phyloP scores from a whole-genome alignment of 2,888 invertebrate genomes.

The Sceliomorpha sp. region DNA sequence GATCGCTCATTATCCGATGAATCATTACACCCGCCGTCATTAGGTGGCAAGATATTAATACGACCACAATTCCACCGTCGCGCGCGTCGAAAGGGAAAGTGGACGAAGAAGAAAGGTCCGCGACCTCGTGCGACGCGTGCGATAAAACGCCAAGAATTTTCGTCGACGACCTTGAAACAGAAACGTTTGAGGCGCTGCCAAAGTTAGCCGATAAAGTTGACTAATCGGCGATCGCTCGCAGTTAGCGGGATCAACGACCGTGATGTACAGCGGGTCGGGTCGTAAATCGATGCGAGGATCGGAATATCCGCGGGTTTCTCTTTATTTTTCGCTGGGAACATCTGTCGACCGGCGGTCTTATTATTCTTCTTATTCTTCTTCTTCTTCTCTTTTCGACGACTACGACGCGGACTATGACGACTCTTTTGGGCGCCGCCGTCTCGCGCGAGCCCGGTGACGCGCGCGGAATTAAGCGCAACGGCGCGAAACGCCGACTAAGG shows the following conservation, averaged over 20 bases:
- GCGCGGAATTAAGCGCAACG: conserved; percentile 25
- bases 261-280: conserved; percentile 32
- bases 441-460: conserved; percentile 43
- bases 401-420: no score
- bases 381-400: no score
- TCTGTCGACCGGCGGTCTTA: conserved; percentile 51
- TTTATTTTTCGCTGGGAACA: conserved; percentile 57
- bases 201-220: conserved; percentile 56
- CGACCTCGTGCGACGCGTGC: conserved; percentile 39
- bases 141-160: conserved; percentile 51
- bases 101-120: conserved; percentile 29
- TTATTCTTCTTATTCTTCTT: no score
- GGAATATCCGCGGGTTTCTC: conserved; percentile 46
- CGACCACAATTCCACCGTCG: no score
- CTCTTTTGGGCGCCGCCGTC: conserved; percentile 39
- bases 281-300: conserved; percentile 41
- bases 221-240: conserved; percentile 50
- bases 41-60: no score
- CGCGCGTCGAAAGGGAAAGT: conserved; percentile 31
- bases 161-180: conserved; percentile 51
- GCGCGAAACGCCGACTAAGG: conserved; percentile 24
- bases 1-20: no score
- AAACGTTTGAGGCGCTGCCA: conserved; percentile 51
- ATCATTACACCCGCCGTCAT: no score
- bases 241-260: conserved; percentile 57